phyloP scores from a whole-genome alignment of 2,113 vertebrate species.

The Sclerurus mexicanus region DNA sequence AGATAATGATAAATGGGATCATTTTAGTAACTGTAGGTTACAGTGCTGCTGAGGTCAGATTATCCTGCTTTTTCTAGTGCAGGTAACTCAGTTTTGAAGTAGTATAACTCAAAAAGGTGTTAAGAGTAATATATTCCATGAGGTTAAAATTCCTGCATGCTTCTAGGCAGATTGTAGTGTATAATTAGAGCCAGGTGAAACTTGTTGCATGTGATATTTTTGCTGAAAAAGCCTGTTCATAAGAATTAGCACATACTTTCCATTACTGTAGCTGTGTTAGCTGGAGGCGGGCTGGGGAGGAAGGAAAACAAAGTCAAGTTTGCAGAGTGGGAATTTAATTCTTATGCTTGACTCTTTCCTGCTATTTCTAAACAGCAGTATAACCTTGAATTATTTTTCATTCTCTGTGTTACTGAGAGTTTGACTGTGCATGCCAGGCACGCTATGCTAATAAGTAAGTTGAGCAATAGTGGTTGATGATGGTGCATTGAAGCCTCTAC shows the following conservation, averaged over 20 bases:
- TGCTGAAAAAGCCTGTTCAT: not conserved
- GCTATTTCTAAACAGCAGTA: not conserved
- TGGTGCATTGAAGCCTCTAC: not conserved
- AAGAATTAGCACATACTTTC: not conserved
- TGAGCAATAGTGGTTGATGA: not conserved
- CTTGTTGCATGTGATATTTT: not conserved
- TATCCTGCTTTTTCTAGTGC: not conserved
- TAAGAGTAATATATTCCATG: not conserved
- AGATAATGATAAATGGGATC: not conserved
- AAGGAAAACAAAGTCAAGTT: not conserved
- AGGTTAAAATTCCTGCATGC: not conserved
- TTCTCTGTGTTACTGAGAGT: not conserved
- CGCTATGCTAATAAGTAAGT: not conserved
- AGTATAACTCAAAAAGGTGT: accelerated
- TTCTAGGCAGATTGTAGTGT: not conserved
- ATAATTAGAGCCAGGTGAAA: not conserved
- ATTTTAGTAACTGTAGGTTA: not conserved
- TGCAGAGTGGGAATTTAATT: not conserved
- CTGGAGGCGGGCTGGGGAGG: not conserved
- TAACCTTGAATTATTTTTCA: not conserved
- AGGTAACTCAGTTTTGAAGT: not conserved
- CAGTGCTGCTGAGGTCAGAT: not conserved
- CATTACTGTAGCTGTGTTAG: not conserved
- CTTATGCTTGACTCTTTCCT: not conserved
- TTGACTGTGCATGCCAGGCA: not conserved